Evolutionary conservation across 2,797 vertebrate species (phyloP).

Genomic region (Pangasius krempfi): DNA sequence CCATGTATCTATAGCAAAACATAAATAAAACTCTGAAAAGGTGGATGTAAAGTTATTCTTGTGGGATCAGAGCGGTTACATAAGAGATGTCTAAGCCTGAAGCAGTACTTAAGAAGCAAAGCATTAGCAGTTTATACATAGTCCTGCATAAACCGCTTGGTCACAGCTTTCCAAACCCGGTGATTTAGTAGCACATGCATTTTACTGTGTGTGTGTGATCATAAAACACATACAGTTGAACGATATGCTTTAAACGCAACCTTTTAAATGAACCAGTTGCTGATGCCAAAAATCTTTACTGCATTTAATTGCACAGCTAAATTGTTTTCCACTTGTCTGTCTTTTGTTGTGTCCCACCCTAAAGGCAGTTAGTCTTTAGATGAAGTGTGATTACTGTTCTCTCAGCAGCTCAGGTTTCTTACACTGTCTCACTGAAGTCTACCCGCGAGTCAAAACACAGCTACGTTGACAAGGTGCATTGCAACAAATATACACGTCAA

Average conservation of each 20-base stretch:
- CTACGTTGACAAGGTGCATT: slow-evolving; percentile 3
- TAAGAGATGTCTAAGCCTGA: slow-evolving; percentile 18
- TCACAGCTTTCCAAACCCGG: not conserved
- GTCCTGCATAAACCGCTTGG: not conserved
- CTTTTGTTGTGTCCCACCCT: not conserved
- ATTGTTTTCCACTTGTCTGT: not conserved
- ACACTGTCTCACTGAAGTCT: not conserved
- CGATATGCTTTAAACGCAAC: not conserved
- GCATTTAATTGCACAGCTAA: not conserved
- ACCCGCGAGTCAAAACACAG: not conserved
- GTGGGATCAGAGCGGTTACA: not conserved
- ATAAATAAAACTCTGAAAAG: not conserved
- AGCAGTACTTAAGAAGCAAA: slow-evolving; percentile 1
- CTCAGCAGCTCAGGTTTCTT: slow-evolving; percentile 3
- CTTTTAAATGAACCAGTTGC: not conserved
- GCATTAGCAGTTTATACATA: not conserved
- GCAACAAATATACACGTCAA: not conserved
- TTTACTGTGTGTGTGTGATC: not conserved
- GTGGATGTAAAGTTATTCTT: not conserved
- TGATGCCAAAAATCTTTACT: not conserved
- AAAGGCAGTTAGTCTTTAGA: not conserved
- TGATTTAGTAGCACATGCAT: slow-evolving; percentile 4
- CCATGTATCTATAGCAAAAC: not conserved
- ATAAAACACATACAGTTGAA: too few species aligned
- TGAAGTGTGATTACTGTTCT: not conserved